Percentiles rank a stretch among this genome's conserved stretches.
phyloP scores from a whole-genome alignment of 2,113 vertebrate species.

The Equus przewalskii region DNA sequence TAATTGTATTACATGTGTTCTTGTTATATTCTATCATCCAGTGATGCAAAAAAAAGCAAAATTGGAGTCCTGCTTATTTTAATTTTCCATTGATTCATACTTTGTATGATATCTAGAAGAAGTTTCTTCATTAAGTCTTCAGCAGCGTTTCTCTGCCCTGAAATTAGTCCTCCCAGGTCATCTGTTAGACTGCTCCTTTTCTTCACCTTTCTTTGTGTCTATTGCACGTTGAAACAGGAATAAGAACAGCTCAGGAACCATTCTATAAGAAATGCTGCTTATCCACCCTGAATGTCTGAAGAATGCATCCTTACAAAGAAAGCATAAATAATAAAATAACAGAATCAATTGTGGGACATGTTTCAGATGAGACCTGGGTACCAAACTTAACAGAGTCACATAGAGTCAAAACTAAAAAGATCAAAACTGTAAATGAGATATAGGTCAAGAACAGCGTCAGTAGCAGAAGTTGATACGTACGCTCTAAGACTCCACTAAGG shows the following conservation, averaged over 20 bases:
- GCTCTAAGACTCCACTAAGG: background rate
- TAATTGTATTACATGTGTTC: background rate
- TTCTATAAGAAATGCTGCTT: background rate
- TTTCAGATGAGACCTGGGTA: background rate
- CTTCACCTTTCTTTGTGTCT: background rate
- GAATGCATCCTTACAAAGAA: background rate
- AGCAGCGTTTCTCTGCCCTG: background rate
- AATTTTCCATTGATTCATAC: background rate
- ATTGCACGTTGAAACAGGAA: background rate
- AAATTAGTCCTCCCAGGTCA: background rate
- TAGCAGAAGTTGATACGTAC: background rate
- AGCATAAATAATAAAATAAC: background rate
- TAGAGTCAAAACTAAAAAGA: background rate
- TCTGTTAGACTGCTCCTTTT: background rate
- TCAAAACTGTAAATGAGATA: background rate
- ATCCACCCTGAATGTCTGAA: background rate
- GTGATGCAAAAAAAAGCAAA: constrained; percentile 2
- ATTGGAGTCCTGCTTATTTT: background rate
- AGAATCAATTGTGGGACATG: background rate
- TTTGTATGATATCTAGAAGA: background rate
- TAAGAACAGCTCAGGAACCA: background rate
- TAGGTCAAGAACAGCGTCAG: background rate
- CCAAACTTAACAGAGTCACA: background rate
- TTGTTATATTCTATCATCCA: background rate
- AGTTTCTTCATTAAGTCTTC: constrained; percentile 7